Evolutionary conservation across 1,140 invertebrate genomes (phyloP).

Genomic region (Ceratina australensis): DNA sequence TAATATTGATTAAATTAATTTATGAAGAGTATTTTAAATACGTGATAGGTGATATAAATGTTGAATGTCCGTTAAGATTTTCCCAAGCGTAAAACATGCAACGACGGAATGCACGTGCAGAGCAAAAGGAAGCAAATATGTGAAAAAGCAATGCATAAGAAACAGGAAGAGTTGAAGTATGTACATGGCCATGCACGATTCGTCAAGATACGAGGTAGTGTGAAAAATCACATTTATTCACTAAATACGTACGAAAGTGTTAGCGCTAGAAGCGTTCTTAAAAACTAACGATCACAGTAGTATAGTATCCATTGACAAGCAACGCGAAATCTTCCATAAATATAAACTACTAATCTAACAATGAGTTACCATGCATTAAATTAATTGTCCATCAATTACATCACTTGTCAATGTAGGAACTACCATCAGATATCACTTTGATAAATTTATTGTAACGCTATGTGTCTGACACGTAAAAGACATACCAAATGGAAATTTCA

Average conservation of each 20-base stretch:
- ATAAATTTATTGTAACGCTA: slow-evolving; percentile 27
- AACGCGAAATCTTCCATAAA: slow-evolving; percentile 10
- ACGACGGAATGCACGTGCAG: slow-evolving; percentile 37
- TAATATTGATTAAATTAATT: background rate
- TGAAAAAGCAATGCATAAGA: background rate
- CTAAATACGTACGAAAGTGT: background rate
- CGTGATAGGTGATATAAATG: slow-evolving; percentile 1
- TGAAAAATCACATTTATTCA: slow-evolving; percentile 3
- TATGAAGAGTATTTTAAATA: too few relatives aligned
- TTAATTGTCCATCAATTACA: slow-evolving; percentile 10
- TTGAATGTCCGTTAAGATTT: slow-evolving; percentile 15
- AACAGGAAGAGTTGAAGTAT: background rate
- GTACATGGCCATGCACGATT: slow-evolving; percentile 6
- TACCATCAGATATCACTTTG: slow-evolving; percentile 31
- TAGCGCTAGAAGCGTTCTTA: slow-evolving; percentile 42
- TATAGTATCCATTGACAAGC: slow-evolving; percentile 24
- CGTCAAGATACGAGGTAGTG: background rate
- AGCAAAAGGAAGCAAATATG: slow-evolving; percentile 8
- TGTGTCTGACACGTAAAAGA: background rate
- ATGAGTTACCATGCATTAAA: background rate
- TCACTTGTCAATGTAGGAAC: slow-evolving; percentile 32
- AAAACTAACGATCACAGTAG: slow-evolving; percentile 35
- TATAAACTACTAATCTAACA: background rate
- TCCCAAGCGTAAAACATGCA: slow-evolving; percentile 47
- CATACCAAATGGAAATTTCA: background rate